Evolutionary conservation across 2,888 invertebrate genomes (phyloP).

Genomic region (Lasioglossum figueresi): DNA sequence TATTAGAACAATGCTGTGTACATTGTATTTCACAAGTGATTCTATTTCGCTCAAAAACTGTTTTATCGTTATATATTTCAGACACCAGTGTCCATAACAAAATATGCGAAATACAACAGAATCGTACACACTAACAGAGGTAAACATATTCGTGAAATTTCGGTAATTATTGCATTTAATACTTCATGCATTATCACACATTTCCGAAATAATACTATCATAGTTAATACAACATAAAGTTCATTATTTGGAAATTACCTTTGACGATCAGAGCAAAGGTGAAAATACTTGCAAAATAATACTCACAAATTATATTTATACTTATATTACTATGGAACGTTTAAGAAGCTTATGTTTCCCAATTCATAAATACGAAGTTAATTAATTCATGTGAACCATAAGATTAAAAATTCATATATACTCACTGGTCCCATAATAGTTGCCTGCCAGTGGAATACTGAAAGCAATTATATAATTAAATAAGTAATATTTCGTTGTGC

Average conservation of each 20-base stretch:
- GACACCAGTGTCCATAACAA: neutral
- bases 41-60: neutral
- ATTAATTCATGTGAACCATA: constrained; percentile 36
- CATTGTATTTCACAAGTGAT: constrained; percentile 7
- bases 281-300: constrained; percentile 42
- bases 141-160: neutral
- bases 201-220: constrained; percentile 3
- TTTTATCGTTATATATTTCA: too few relatives aligned
- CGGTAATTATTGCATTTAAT: constrained; percentile 4
- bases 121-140: neutral
- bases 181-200: constrained; percentile 22
- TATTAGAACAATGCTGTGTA: neutral
- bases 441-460: constrained; percentile 99
- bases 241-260: constrained; percentile 41
- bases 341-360: neutral
- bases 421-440: constrained; percentile 99
- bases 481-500: constrained; percentile 20
- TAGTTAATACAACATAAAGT: constrained; percentile 21
- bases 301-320: constrained; percentile 43
- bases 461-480: constrained; percentile 84
- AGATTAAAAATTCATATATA: constrained; percentile 73
- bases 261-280: constrained; percentile 32
- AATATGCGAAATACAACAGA: neutral
- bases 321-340: constrained; percentile 27
- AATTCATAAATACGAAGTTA: constrained; percentile 20